Evolutionary conservation across 2,797 vertebrate genomes (phyloP), one percentile per base, ranked within the genome.

Genomic region (Acestrorhynchus altus): DNA sequence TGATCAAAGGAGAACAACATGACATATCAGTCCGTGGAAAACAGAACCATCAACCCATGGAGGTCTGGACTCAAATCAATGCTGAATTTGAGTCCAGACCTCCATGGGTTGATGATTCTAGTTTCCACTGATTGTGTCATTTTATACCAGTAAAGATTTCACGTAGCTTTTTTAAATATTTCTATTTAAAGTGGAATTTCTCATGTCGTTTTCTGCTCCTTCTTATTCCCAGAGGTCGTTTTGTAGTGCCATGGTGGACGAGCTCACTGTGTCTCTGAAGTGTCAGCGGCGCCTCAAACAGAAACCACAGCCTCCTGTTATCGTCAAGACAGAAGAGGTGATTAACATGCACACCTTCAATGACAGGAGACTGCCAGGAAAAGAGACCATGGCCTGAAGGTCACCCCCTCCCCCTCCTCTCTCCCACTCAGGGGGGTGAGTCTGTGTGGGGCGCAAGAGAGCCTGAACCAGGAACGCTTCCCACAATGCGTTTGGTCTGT

Each of bases 321-420:
- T 98, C 85, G 96, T 97, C 81, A 98, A 98, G 92, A 97, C 96
- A 72, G 97, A 98, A 92, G 97, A 98, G 91, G 95, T 98, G 85
- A 98, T 98, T 90, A 98, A 96, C 96, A 98, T 98, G 96, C 97
- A 98, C 92, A 98, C 96, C 0, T 98, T 98, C 93, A 98, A 98
- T 69, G 96, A 99, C 94, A 95, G 97, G 93, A 95, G 97, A 91
- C 94, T 98, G 91, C 97, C 97, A 76, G 97, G 97, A 87, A 99
- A 99, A 95, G 97, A 98, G 94, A 98, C 97, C 91, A 99, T 98
- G 97, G 96, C 97, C 13, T 93, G 86, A 93, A 77, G 28, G 39
- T 74, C 51, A 64, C 73, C 42, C 51, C 6, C 24, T 63, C 75
- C 83, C 71, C 63, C 4, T 28, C 74, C 54, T 68, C 56, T 68